Evolutionary conservation across 2,797 vertebrate genomes (phyloP).

Genomic region (Smutsia temminckii): DNA sequence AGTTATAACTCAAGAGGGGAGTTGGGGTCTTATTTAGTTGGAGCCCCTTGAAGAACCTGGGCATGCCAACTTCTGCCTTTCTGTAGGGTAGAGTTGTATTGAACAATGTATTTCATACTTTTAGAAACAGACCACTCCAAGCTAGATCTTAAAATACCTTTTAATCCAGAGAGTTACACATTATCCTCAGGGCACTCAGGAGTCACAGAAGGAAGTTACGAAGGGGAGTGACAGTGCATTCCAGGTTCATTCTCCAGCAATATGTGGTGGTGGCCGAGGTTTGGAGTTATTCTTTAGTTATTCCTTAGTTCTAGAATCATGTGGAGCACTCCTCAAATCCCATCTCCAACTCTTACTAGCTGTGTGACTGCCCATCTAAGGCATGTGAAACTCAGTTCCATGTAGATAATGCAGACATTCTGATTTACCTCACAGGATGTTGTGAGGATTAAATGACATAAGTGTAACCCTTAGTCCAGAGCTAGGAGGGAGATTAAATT

Average conservation of each 20-base stretch:
- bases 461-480: not conserved
- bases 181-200: not conserved
- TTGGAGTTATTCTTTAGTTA: not conserved
- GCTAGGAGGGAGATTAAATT: not conserved
- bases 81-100: not conserved
- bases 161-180: not conserved
- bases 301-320: not conserved
- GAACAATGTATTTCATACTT: not conserved
- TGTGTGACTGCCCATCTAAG: not conserved
- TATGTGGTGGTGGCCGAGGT: too few relatives aligned
- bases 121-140: not conserved
- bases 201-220: not conserved
- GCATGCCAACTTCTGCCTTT: not conserved
- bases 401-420: too few relatives aligned
- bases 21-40: not conserved
- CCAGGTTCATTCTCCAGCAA: not conserved
- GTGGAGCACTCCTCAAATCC: not conserved
- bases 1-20: not conserved
- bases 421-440: not conserved
- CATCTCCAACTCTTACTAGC: not conserved
- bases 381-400: not conserved
- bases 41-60: not conserved
- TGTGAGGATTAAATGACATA: not conserved
- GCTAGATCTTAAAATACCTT: not conserved
- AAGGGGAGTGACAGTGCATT: not conserved